Base-by-base conservation (phyloP, 2,888 invertebrate species). In the Drosophila meridiana region DNA sequence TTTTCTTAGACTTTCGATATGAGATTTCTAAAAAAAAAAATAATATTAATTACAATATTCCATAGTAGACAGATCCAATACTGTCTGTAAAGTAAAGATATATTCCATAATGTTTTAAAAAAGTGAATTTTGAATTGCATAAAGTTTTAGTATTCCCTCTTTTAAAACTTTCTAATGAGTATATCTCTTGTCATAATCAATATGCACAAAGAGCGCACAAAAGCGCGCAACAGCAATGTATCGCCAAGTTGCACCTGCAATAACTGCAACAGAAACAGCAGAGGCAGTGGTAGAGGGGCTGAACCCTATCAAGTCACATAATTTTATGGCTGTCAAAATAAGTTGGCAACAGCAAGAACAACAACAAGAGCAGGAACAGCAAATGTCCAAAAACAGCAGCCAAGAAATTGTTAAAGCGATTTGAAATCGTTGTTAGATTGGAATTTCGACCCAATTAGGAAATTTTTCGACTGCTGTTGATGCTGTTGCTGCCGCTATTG, bases 391-490 rank as follows among this genome's bases (percentile, higher is more conserved):
- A 68, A 64, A 73, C 67, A 60, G 82, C 78, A 73, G 73, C 74
- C 48, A 69, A 64, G 69, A 76, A 77, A 75, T 74, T 71, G 72
- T 74, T 73, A 73, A 69, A 68, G 73, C 69, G 74, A 81, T 79
- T 75, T 73, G 56, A 79, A 87, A 80, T 89, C 86, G 86, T 79
- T 91, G 90, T 91, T 90, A 91, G 91, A 91, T 82, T 90, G 90
- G 90, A 90, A 90, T 90, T 90, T 91, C 87, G 88, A 89, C 91
- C 90, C 90, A 90, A 90, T 90, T 90, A 90, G 90, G 91, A 89
- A 73, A 91, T 85, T 87, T 81, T 68, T 90, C 72, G 79, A 63
- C 66, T 56, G 66, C 60, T 73, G 70, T 59, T 72, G 78, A n/a
- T 69, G 65, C 26, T 67, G 69, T 20, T 53, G 26, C 62, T 52